phyloP scores from a whole-genome alignment of 2,888 invertebrate genomes.

The Coelinius sp. region DNA sequence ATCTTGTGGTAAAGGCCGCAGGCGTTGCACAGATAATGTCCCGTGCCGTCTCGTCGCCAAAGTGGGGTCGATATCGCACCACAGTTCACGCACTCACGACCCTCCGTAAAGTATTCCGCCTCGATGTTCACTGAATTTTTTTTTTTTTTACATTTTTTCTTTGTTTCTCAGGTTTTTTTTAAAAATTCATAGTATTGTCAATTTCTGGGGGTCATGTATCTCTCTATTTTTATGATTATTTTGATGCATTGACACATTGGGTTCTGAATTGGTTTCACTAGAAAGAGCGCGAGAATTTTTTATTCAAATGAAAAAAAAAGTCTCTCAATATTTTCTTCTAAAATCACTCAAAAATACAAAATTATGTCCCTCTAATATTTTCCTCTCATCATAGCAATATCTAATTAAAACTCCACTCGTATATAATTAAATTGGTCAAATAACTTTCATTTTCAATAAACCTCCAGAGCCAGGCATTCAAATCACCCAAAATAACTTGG shows the following conservation, averaged over 20 bases:
- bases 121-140: slow-evolving; percentile 62
- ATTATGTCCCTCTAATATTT: too few species aligned
- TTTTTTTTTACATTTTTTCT: background rate
- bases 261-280: background rate
- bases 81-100: slow-evolving; percentile 98
- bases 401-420: background rate
- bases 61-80: slow-evolving; percentile 96
- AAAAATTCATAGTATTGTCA: background rate
- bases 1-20: slow-evolving; percentile 99
- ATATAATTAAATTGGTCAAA: background rate
- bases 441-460: background rate
- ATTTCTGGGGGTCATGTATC: background rate
- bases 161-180: too few species aligned
- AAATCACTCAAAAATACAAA: too few species aligned
- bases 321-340: background rate
- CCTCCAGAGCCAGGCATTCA: too few species aligned
- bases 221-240: background rate
- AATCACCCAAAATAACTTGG: background rate
- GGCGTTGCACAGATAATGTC: slow-evolving; percentile 98
- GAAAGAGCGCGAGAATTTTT: background rate
- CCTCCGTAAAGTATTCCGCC: slow-evolving; percentile 77
- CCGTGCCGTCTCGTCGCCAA: slow-evolving; percentile 97
- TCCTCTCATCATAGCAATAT: background rate
- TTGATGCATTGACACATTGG: background rate
- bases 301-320: background rate